Evolutionary conservation across 2,888 invertebrate species (phyloP).

Genomic region (Fragum whitleyi): DNA sequence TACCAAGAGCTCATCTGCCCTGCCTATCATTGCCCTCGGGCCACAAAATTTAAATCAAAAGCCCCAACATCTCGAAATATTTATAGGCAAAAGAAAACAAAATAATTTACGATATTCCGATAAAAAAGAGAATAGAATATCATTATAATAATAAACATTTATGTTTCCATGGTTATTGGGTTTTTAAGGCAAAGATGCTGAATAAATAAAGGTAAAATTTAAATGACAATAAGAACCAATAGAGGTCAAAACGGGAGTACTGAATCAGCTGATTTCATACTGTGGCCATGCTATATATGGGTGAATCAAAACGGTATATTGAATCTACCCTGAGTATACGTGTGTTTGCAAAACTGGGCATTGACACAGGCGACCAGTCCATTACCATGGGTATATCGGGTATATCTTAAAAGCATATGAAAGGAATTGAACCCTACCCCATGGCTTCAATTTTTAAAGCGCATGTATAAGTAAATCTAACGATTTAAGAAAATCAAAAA

Average conservation of each 20-base stretch:
- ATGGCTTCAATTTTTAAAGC: too few relatives aligned
- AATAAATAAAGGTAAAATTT: slow-evolving; percentile 1
- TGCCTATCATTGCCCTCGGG: neutral
- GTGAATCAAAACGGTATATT: too few relatives aligned
- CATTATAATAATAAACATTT: slow-evolving; percentile 22
- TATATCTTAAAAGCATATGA: too few relatives aligned
- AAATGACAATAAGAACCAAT: slow-evolving; percentile 15
- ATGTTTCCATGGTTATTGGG: slow-evolving; percentile 22
- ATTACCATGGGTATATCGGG: too few relatives aligned
- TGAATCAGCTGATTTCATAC: slow-evolving; percentile 6
- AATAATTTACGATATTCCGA: neutral
- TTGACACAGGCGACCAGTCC: too few relatives aligned
- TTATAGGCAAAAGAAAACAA: neutral
- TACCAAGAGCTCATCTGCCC: neutral
- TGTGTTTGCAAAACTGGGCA: too few relatives aligned
- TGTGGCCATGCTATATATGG: neutral
- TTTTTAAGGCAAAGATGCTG: neutral
- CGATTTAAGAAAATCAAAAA: too few relatives aligned
- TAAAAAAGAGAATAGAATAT: slow-evolving; percentile 12
- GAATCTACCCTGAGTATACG: too few relatives aligned
- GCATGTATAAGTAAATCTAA: too few relatives aligned
- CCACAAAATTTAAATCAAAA: neutral
- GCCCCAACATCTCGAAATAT: neutral
- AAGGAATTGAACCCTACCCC: too few relatives aligned
- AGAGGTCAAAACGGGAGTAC: neutral